Percentiles rank a stretch among this genome's conserved stretches.
Evolutionary conservation across 2,888 invertebrate genomes (phyloP).

Genomic region (Drosophila flavopinicola): DNA sequence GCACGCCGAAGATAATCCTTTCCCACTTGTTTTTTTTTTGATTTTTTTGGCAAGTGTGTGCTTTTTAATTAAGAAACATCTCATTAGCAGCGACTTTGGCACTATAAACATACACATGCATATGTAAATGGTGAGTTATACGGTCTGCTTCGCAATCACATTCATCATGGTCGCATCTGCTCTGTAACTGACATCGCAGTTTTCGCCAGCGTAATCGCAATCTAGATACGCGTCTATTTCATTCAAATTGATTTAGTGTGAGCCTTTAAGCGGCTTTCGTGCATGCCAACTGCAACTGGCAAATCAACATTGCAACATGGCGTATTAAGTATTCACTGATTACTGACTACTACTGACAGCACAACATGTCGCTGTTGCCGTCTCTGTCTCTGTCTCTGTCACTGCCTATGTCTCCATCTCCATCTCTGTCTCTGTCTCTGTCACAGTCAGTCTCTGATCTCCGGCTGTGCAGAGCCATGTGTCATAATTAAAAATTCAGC

Average conservation of each 20-base stretch:
- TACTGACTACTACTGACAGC: conserved; percentile 29
- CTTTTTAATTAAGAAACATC: not conserved
- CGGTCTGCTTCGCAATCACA: not conserved
- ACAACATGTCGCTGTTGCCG: conserved; percentile 2
- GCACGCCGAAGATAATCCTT: too few relatives aligned
- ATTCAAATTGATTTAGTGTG: conserved; percentile 39
- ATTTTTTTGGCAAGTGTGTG: not conserved
- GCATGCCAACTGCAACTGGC: conserved; percentile 35
- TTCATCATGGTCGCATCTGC: conserved; percentile 3
- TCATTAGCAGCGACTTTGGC: not conserved
- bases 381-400: conserved; percentile 8
- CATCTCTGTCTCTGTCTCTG: conserved; percentile 1
- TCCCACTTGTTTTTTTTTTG: too few relatives aligned
- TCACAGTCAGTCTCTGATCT: conserved; percentile 23
- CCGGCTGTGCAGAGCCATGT: conserved; percentile 31
- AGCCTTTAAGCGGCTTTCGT: conserved; percentile 48
- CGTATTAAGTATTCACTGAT: conserved; percentile 52
- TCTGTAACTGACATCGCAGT: conserved; percentile 11
- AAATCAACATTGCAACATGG: conserved; percentile 63
- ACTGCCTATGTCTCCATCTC: too few relatives aligned
- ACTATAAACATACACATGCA: too few relatives aligned
- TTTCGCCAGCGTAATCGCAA: too few relatives aligned
- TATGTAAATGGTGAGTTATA: not conserved
- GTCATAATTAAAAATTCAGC: conserved; percentile 72
- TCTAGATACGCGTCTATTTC: conserved; percentile 28